These are phyloP conservation scores for Oikopleura dioica DNA, from an alignment of 23 tunicate species.

Conservation along the genomic window DNA sequence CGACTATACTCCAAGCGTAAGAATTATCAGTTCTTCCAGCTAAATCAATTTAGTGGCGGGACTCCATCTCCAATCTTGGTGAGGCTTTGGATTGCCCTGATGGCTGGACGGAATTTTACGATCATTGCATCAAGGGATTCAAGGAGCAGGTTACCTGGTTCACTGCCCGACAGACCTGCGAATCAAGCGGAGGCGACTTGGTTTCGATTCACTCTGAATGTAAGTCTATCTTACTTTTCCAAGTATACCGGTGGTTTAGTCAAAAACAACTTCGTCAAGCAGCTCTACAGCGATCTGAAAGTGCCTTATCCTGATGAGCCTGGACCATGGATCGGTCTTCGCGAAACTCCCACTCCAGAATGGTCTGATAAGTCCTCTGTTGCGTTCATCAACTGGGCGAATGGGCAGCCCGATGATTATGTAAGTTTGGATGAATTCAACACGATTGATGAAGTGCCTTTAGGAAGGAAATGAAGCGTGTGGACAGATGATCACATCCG, in stretches of 20 bases:
- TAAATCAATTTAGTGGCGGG: too few relatives aligned
- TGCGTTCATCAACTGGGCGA: not conserved
- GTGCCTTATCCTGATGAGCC: too few relatives aligned
- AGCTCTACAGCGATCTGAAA: too few relatives aligned
- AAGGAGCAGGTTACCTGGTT: not conserved
- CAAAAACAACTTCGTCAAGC: too few relatives aligned
- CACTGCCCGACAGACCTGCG: not conserved
- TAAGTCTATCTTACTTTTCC: too few relatives aligned
- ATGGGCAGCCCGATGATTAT: not conserved
- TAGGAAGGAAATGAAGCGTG: too few relatives aligned
- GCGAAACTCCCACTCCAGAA: too few relatives aligned
- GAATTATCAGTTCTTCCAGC: too few relatives aligned
- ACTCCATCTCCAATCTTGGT: not conserved
- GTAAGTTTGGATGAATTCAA: not conserved
- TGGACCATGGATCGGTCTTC: too few relatives aligned
- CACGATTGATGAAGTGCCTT: too few relatives aligned
- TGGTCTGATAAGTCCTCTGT: not conserved
- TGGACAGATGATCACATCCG: too few relatives aligned
- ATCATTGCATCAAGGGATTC: not conserved
- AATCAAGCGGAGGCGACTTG: not conserved
- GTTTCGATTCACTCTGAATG: constrained; percentile 8
- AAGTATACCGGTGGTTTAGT: too few relatives aligned
- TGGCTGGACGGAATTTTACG: not conserved
- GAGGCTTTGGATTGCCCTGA: not conserved
- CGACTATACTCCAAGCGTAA: not conserved